A percentile compares a stretch with the other conserved stretches of the same genome.
Conservation (phyloP, 2,888 invertebrate genomes). For the Lumbricus terrestris region DNA sequence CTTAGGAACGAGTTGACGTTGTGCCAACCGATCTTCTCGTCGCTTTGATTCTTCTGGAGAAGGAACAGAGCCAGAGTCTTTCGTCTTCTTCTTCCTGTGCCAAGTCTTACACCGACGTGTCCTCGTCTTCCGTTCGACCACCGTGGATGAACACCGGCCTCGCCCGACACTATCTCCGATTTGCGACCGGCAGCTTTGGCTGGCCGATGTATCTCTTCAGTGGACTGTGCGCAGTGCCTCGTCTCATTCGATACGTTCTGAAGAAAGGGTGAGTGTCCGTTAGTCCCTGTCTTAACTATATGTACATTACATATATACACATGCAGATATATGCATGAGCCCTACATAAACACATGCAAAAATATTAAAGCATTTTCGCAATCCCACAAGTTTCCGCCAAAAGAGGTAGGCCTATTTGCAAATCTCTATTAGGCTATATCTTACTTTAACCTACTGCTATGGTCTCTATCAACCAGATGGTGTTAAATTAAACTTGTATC, state of each 20-base stretch:
- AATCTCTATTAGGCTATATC: no score
- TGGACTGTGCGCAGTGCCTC: conserved; percentile 12
- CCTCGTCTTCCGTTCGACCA: background rate
- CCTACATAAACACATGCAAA: no score
- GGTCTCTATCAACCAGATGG: background rate
- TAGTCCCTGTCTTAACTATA: background rate
- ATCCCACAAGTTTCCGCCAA: no score
- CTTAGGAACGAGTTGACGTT: conserved; percentile 20
- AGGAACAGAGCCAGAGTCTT: conserved; percentile 18
- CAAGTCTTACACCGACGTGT: background rate
- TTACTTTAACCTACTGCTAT: no score
- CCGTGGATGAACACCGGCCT: conserved; percentile 30
- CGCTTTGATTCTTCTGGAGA: conserved; percentile 28
- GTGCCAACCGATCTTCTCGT: conserved; percentile 34
- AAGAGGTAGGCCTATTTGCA: no score
- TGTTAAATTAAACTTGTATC: background rate
- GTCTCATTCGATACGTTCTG: conserved; percentile 22
- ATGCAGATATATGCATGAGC: no score
- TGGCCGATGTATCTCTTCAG: conserved; percentile 35
- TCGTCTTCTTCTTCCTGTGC: background rate
- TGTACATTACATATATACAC: no score
- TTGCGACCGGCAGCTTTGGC: conserved; percentile 34
- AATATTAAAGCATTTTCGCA: no score
- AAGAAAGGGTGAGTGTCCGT: conserved; percentile 30
- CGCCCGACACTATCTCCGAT: conserved; percentile 32